phyloP scores from a whole-genome alignment of 2,113 vertebrate genomes.

The Tiliqua scincoides region DNA sequence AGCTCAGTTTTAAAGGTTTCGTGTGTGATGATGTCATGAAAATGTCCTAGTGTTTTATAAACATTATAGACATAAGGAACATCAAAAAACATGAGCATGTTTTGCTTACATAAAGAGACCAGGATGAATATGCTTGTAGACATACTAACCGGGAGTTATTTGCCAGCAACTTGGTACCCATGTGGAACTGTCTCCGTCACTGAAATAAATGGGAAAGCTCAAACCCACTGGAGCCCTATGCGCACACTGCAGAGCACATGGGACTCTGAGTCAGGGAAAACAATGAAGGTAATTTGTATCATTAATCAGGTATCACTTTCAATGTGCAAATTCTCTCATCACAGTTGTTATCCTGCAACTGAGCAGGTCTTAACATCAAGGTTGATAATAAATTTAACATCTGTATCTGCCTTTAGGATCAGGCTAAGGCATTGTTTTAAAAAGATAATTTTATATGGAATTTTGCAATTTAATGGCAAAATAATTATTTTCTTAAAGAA shows the following conservation, averaged over 20 bases:
- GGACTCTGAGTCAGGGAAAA: not conserved
- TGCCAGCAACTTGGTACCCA: not conserved
- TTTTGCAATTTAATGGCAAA: not conserved
- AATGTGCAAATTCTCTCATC: not conserved
- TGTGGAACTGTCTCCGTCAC: not conserved
- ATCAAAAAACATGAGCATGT: not conserved
- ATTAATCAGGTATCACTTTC: not conserved
- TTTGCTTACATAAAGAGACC: not conserved
- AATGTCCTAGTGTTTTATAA: constrained; percentile 18
- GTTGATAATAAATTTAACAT: not conserved
- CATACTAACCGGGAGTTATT: not conserved
- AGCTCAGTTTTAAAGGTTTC: constrained; percentile 25
- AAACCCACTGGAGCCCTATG: not conserved
- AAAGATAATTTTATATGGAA: too few relatives aligned
- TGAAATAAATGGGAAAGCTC: not conserved
- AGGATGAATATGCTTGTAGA: constrained; percentile 2
- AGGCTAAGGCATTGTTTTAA: not conserved
- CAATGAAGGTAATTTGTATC: not conserved
- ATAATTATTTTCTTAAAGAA: not conserved
- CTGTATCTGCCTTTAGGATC: not conserved
- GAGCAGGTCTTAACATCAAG: not conserved
- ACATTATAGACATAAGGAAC: not conserved
- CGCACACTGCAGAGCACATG: not conserved
- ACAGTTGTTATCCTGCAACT: not conserved
- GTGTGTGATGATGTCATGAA: constrained; percentile 17